Conservation (phyloP, 1,140 invertebrate species). For the Eurosta solidaginis region DNA sequence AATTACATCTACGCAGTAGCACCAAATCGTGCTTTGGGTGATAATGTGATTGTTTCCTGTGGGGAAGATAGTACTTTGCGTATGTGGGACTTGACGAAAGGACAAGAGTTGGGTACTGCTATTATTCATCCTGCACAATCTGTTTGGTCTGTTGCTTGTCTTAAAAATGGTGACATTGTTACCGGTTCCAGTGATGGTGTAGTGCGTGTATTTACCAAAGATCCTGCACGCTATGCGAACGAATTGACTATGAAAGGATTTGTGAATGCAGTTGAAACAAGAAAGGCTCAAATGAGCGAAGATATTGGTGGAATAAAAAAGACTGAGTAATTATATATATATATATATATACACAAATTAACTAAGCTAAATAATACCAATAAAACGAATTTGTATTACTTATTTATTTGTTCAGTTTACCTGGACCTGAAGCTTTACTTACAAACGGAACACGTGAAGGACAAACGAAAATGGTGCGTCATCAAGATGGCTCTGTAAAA, state of each 20-base stretch:
- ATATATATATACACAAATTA: too few relatives aligned
- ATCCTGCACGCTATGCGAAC: constrained; percentile 70
- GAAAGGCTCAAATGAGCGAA: constrained; percentile 58
- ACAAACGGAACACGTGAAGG: constrained; percentile 80
- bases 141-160: constrained; percentile 83
- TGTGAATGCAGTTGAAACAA: constrained; percentile 71
- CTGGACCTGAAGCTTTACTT: constrained; percentile 75
- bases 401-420: constrained; percentile 65
- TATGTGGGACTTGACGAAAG: constrained; percentile 72
- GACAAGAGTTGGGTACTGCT: constrained; percentile 63
- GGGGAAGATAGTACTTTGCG: constrained; percentile 88
- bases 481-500: constrained; percentile 70
- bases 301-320: constrained; percentile 81
- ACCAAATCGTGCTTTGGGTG: constrained; percentile 65
- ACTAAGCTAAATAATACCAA: neutral
- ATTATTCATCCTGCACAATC: constrained; percentile 83
- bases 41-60: constrained; percentile 71
- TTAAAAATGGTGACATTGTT: constrained; percentile 89
- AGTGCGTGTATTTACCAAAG: constrained; percentile 81
- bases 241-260: constrained; percentile 68
- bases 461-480: constrained; percentile 82
- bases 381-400: neutral
- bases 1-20: constrained; percentile 74
- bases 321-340: constrained; percentile 64
- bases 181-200: constrained; percentile 85